Percentiles rank a stretch among this genome's conserved stretches.
Conservation (phyloP, 37 sponge, comb jelly and placozoan species). For the Geodia barretti region DNA sequence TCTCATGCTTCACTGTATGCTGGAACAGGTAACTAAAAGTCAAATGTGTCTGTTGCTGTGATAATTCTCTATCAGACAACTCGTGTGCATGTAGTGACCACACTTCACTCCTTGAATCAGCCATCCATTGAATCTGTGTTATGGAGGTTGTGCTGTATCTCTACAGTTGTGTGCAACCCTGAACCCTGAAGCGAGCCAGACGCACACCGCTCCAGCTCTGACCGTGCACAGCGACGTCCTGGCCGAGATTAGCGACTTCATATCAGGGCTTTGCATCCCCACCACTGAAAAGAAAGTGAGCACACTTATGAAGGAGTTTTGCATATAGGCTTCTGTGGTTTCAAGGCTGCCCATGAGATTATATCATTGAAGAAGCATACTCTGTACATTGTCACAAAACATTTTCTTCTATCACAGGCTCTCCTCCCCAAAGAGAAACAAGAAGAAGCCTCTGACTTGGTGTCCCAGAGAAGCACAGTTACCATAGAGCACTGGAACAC, state of each 20-base stretch:
- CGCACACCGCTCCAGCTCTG: too few species aligned
- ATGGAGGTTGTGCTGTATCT: background rate
- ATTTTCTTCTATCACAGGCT: background rate
- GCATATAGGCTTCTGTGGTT: too few species aligned
- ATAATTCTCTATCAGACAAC: too few species aligned
- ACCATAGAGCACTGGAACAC: background rate
- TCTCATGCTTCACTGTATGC: constrained; percentile 74
- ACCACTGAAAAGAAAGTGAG: constrained; percentile 5
- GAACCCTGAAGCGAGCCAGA: too few species aligned
- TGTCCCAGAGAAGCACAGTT: background rate
- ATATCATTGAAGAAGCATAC: too few species aligned
- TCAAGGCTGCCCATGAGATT: background rate
- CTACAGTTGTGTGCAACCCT: background rate
- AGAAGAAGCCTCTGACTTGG: background rate
- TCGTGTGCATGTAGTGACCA: too few species aligned
- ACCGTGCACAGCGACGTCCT: background rate
- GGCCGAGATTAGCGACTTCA: background rate
- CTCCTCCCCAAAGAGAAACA: background rate
- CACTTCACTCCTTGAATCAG: too few species aligned
- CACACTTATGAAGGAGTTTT: too few species aligned
- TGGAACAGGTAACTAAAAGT: constrained; percentile 89
- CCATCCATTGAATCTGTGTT: background rate
- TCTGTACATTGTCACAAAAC: background rate
- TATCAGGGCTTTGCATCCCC: constrained; percentile 4
- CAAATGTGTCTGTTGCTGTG: too few species aligned